phyloP scores from a whole-genome alignment of 2,888 invertebrate genomes.

The Harpalus rubripes region DNA sequence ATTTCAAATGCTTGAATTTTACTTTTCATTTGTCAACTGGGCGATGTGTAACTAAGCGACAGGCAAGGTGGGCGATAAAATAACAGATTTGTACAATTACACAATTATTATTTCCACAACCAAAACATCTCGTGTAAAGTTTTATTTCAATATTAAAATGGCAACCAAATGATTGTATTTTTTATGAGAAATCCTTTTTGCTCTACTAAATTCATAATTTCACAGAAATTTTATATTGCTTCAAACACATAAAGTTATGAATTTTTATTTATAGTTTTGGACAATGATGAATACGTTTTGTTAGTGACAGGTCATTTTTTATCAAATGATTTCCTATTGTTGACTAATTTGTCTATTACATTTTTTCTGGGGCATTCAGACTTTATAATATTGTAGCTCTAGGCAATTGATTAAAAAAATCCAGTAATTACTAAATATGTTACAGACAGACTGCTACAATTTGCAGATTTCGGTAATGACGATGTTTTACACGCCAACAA shows the following conservation, averaged over 20 bases:
- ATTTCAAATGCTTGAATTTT: no score
- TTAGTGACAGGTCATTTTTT: slow-evolving; percentile 45
- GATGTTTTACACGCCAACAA: no score
- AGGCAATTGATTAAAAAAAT: background rate
- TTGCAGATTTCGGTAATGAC: no score
- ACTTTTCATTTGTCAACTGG: no score
- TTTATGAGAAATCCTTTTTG: background rate
- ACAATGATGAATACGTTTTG: slow-evolving; percentile 19
- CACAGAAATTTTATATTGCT: background rate
- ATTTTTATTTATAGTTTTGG: slow-evolving; percentile 34
- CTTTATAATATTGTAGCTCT: background rate
- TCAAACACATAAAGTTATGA: background rate
- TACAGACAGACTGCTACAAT: no score
- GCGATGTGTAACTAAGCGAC: no score
- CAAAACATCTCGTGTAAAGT: no score
- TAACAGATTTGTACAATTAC: no score
- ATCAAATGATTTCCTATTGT: slow-evolving; percentile 23
- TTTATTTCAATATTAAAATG: no score
- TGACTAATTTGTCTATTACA: slow-evolving; percentile 13
- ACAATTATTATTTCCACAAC: no score
- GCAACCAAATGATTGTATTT: background rate
- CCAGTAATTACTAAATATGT: background rate
- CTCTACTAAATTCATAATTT: background rate
- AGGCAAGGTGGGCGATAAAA: no score
- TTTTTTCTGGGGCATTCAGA: background rate